Conservation (phyloP, 2,113 vertebrate species). For the Tautogolabrus adspersus region DNA sequence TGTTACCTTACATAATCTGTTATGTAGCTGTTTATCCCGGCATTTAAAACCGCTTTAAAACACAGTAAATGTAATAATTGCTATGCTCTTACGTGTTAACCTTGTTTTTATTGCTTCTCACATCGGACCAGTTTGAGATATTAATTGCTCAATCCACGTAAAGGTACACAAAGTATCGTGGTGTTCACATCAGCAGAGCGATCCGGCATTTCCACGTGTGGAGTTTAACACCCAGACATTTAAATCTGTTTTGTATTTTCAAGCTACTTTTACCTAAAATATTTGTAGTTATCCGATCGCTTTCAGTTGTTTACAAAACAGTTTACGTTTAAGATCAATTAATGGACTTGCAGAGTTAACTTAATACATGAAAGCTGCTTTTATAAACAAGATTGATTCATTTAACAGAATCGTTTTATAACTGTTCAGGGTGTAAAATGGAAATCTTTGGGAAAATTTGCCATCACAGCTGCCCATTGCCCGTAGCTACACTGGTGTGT, state of each 20-base stretch:
- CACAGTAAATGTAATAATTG: neutral
- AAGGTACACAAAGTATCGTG: neutral
- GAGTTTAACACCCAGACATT: neutral
- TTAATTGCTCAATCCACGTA: neutral
- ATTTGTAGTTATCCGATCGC: neutral
- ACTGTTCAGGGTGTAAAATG: too few relatives aligned
- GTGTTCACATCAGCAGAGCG: neutral
- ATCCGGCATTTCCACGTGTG: neutral
- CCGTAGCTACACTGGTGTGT: too few relatives aligned
- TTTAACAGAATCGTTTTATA: too few relatives aligned
- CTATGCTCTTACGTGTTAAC: neutral
- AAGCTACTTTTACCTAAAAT: neutral
- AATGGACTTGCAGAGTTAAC: too few relatives aligned
- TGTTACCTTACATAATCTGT: constrained; percentile 58
- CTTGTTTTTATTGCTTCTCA: neutral
- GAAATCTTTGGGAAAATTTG: too few relatives aligned
- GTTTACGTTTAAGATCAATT: neutral
- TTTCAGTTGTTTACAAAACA: neutral
- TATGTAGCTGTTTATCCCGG: constrained; percentile 11
- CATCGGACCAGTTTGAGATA: neutral
- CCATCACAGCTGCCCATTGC: too few relatives aligned
- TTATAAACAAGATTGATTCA: too few relatives aligned
- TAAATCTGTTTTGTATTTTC: neutral
- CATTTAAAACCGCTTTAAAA: neutral
- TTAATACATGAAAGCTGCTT: too few relatives aligned